phyloP scores from a whole-genome alignment of 1,140 invertebrate genomes.

The Drosophila sp. region DNA sequence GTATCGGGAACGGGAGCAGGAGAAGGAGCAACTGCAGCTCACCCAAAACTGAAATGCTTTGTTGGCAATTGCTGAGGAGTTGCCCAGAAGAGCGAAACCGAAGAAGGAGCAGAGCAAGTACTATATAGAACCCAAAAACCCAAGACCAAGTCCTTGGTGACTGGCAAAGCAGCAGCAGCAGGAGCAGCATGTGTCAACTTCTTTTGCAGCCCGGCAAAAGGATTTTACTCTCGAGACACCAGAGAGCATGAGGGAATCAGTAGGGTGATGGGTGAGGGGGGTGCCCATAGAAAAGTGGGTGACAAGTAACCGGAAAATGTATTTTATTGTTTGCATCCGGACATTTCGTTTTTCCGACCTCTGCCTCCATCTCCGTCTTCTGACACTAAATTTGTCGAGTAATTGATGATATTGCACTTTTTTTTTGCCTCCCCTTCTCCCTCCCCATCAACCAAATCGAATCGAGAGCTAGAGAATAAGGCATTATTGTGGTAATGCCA shows the following conservation, averaged over 20 bases:
- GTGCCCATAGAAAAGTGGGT: slow-evolving; percentile 67
- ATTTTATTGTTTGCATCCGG: slow-evolving; percentile 82
- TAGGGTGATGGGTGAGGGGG: background rate
- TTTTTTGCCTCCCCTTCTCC: slow-evolving; percentile 1
- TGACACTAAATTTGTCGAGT: slow-evolving; percentile 74
- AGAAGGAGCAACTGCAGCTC: background rate
- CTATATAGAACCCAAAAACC: background rate
- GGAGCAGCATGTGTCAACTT: slow-evolving; percentile 74
- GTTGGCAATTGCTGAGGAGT: slow-evolving; percentile 78
- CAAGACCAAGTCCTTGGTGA: slow-evolving; percentile 24
- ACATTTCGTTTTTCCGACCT: slow-evolving; percentile 68
- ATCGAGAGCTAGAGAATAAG: slow-evolving; percentile 35
- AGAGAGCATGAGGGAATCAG: slow-evolving; percentile 13
- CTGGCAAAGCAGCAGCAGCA: slow-evolving; percentile 31
- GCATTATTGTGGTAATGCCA: slow-evolving; percentile 52
- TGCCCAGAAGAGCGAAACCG: slow-evolving; percentile 48
- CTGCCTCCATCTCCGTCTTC: slow-evolving; percentile 24
- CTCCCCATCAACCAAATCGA: background rate
- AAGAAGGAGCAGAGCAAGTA: slow-evolving; percentile 27
- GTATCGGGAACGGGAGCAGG: background rate
- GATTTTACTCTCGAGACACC: slow-evolving; percentile 47
- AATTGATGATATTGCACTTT: slow-evolving; percentile 80
- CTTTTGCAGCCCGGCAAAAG: slow-evolving; percentile 41
- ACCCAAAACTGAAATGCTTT: slow-evolving; percentile 75
- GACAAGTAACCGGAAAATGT: slow-evolving; percentile 81